Conservation (phyloP, 2,797 vertebrate species). For the Paratrypauchen microcephalus region DNA sequence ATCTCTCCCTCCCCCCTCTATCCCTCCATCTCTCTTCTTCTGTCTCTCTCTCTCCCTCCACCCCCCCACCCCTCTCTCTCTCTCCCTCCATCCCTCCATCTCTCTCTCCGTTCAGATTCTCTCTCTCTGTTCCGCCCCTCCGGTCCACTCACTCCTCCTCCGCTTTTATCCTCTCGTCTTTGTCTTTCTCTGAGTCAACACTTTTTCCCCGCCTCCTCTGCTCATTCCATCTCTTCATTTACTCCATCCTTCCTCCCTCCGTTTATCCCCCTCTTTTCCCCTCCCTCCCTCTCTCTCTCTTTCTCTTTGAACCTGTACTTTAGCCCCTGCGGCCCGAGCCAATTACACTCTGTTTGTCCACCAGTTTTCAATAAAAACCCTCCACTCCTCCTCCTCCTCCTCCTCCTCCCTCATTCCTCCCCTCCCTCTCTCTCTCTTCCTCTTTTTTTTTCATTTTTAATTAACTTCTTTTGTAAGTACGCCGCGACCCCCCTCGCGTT, state of each 20-base stretch:
- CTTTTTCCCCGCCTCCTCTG: conserved; percentile 51
- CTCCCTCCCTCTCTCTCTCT: background rate
- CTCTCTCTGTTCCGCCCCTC: background rate
- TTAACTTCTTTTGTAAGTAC: conserved; percentile 78
- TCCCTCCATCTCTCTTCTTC: no score
- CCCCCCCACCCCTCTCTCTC: no score
- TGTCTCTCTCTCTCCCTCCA: no score
- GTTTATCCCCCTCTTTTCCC: conserved; percentile 19
- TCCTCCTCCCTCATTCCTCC: conserved; percentile 46
- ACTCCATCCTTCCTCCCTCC: conserved; percentile 30
- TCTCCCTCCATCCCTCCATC: no score
- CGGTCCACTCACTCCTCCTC: background rate
- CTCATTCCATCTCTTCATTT: conserved; percentile 57
- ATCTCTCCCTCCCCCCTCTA: no score
- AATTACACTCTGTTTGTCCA: conserved; percentile 78
- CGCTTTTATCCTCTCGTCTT: conserved; percentile 35
- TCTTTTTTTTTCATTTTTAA: conserved; percentile 72
- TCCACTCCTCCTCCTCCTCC: conserved; percentile 22
- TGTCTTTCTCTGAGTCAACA: conserved; percentile 68
- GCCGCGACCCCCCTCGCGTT: conserved; percentile 32
- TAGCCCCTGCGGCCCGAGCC: conserved; percentile 71
- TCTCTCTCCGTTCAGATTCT: background rate
- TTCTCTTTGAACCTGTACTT: conserved; percentile 70
- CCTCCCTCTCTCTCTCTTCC: conserved; percentile 11
- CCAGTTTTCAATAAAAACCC: conserved; percentile 76